Evolutionary conservation across 2,113 vertebrate genomes (phyloP), one percentile per base, ranked within the genome.

Genomic region (Laticauda laticaudata): DNA sequence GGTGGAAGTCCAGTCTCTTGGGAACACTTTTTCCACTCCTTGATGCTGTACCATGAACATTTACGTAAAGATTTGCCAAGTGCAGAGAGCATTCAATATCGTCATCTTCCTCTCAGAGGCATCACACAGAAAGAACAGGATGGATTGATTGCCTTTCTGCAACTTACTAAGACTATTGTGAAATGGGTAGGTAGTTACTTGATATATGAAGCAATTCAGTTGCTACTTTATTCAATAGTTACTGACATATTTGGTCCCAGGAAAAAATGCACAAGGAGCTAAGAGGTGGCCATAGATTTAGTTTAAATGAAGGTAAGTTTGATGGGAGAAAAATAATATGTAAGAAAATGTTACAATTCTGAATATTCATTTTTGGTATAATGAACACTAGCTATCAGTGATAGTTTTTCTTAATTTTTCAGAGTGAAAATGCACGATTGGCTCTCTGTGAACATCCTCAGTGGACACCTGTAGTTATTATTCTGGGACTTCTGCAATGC

Each of bases 21-120:
- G 99, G 99, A 99, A 87, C 99, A 99, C 97, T 99, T 99, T 93
- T 99, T 99, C 95, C 99, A 99, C 94, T 99, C 99, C 0, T 98
- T 99, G 51, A 99, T 99, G 98, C 97, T 99, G 8, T 99, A 99
- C 96, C 98, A 99, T 0, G 99, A 99, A 87, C 99, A 99, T 95
- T 98, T 99, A 95, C 98, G 99, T 64, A 98, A 98, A 87, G 99
- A 99, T 93, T 96, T 99, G 64, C 99, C 99, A 1, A 99, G 98
- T 91, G 97, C 98, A 2, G 98, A 99, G 57, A 98, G 98, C 2
- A 96, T 98, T 11, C 99, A 99, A 59, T 99, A 99, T 96, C 99
- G 99, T 48, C 99, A 99, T 94, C 97, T 98, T 0, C 98, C 99
- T 43, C 97, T 98, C 4, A 98, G 99, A 61, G 99, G 99, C 95